phyloP scores from a whole-genome alignment of 2,113 vertebrate species.

The Rana temporaria region DNA sequence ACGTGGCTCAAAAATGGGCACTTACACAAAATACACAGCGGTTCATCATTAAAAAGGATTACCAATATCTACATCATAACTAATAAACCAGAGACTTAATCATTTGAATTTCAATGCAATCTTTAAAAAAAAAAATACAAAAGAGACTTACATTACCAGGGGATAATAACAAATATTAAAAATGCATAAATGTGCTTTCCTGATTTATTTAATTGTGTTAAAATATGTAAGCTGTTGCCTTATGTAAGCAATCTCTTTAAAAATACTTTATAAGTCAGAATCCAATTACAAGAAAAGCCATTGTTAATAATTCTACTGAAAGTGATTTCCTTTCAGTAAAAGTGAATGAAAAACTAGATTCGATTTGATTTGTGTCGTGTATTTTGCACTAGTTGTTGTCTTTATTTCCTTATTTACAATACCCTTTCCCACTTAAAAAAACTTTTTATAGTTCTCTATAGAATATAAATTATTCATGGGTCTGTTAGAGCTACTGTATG shows the following conservation, averaged over 20 bases:
- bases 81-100: background rate
- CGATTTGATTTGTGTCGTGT: no score
- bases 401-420: no score
- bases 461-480: no score
- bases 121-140: background rate
- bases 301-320: conserved; percentile 1
- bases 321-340: no score
- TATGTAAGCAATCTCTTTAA: conserved; percentile 23
- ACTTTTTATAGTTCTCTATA: no score
- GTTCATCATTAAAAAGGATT: background rate
- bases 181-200: conserved; percentile 5
- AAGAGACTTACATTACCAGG: conserved; percentile 1
- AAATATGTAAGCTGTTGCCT: conserved; percentile 11
- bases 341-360: no score
- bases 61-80: background rate
- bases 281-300: background rate
- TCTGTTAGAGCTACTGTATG: no score
- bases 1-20: no score
- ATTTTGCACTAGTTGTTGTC: no score
- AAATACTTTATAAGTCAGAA: background rate
- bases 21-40: no score
- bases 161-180: conserved; percentile 17
- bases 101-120: background rate
- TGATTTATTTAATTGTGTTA: conserved; percentile 20
- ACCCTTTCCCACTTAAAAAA: no score